Evolutionary conservation across 2,888 invertebrate species (phyloP).

Genomic region (Philonicus albiceps): DNA sequence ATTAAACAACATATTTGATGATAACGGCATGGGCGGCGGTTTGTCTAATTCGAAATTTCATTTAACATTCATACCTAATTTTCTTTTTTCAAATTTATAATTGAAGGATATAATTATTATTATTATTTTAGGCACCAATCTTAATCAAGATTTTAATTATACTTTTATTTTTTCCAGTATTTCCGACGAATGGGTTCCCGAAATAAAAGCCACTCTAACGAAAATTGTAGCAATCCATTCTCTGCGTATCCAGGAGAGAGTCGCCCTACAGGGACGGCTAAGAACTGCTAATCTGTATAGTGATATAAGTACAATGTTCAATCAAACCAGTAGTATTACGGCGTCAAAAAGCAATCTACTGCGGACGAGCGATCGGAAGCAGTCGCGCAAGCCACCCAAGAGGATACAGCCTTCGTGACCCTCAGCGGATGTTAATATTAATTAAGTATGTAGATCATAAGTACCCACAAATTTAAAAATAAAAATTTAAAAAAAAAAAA

Average conservation of each 20-base stretch:
- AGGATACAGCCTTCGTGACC: conserved; percentile 53
- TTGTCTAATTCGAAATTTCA: neutral
- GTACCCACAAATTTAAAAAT: neutral
- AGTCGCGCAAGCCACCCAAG: conserved; percentile 59
- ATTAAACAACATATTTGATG: neutral
- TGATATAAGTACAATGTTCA: conserved; percentile 44
- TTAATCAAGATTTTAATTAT: neutral
- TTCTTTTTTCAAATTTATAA: neutral
- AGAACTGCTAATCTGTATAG: conserved; percentile 37
- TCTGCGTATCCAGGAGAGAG: conserved; percentile 46
- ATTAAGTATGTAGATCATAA: conserved; percentile 13
- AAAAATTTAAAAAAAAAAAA: neutral
- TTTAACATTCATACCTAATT: neutral
- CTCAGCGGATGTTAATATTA: conserved; percentile 47
- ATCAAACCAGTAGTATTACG: conserved; percentile 29
- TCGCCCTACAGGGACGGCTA: conserved; percentile 47
- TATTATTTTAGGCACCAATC: neutral
- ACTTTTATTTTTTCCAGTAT: conserved; percentile 67
- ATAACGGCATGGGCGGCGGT: neutral
- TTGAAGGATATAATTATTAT: neutral
- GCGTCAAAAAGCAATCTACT: neutral
- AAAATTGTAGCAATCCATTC: conserved; percentile 68
- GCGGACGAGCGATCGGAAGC: conserved; percentile 53
- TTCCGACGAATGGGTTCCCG: conserved; percentile 86
- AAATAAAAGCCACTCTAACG: conserved; percentile 71